These are phyloP conservation scores for Strix uralensis DNA, from an alignment of 2,113 vertebrate genomes.

Conservation along the genomic window DNA sequence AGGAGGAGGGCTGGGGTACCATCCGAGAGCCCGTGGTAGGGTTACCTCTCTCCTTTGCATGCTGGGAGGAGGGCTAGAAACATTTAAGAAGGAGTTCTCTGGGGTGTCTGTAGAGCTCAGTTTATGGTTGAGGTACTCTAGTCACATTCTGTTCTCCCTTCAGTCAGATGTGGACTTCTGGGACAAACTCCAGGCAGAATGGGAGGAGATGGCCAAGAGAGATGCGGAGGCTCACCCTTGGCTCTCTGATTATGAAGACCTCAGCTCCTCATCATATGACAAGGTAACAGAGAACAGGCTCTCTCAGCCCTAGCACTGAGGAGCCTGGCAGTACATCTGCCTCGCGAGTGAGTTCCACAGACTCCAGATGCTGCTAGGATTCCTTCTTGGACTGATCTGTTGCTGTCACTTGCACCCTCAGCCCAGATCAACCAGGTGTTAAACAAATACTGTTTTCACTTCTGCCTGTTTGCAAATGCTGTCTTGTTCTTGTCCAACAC, in stretches of 20 bases:
- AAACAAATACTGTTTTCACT: background rate
- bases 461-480: background rate
- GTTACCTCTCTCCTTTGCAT: slow-evolving; percentile 2
- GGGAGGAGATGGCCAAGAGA: slow-evolving; percentile 98
- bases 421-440: background rate
- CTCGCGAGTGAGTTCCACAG: background rate
- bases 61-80: background rate
- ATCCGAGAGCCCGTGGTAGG: background rate
- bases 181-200: slow-evolving; percentile 98
- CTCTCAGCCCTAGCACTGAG: background rate
- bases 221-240: slow-evolving; percentile 96
- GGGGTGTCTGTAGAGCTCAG: background rate
- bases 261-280: slow-evolving; percentile 87
- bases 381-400: background rate
- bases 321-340: background rate
- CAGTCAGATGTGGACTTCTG: slow-evolving; percentile 99
- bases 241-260: slow-evolving; percentile 94
- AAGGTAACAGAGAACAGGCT: slow-evolving; percentile 77
- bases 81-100: background rate
- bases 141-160: slow-evolving; percentile 2
- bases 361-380: background rate
- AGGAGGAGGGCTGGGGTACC: background rate
- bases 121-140: background rate
- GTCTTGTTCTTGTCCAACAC: background rate
- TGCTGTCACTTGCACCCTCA: background rate